Conservation (phyloP, 2,797 vertebrate species). For the Silurus lanzhouensis region DNA sequence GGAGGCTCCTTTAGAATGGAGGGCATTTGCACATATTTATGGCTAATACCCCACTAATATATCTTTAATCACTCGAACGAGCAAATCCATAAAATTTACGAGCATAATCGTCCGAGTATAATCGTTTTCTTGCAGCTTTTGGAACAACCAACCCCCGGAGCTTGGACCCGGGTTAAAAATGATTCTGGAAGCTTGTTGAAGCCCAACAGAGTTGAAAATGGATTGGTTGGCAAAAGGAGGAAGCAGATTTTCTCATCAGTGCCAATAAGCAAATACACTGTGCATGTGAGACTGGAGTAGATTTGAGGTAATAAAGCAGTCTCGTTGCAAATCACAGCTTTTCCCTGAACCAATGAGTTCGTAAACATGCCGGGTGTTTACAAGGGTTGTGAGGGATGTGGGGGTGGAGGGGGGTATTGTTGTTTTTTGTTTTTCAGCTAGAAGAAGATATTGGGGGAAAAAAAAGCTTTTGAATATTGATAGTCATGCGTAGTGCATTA, state of each 20-base stretch:
- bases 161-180: not conserved
- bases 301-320: conserved; percentile 41
- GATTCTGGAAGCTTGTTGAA: conserved; percentile 15
- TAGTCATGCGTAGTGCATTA: not conserved
- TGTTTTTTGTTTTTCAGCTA: not conserved
- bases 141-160: conserved; percentile 1
- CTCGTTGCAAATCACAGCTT: conserved; percentile 16
- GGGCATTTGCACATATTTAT: conserved; percentile 16
- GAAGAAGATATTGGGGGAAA: not conserved
- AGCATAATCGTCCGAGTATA: not conserved
- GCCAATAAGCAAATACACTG: conserved; percentile 34
- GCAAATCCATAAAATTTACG: conserved; percentile 22
- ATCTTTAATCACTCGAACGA: conserved; percentile 33
- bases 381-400: too few species aligned
- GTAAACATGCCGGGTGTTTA: not conserved
- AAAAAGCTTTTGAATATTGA: not conserved
- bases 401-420: not conserved
- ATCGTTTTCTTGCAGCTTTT: conserved; percentile 2
- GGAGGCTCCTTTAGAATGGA: not conserved
- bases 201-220: conserved; percentile 37
- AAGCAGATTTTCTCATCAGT: conserved; percentile 41
- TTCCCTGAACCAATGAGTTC: conserved; percentile 2
- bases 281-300: conserved; percentile 22
- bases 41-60: not conserved
- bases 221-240: conserved; percentile 43